These are phyloP conservation scores for Leucoma salicis DNA, from an alignment of 2,888 invertebrate genomes.

Conservation along the genomic window DNA sequence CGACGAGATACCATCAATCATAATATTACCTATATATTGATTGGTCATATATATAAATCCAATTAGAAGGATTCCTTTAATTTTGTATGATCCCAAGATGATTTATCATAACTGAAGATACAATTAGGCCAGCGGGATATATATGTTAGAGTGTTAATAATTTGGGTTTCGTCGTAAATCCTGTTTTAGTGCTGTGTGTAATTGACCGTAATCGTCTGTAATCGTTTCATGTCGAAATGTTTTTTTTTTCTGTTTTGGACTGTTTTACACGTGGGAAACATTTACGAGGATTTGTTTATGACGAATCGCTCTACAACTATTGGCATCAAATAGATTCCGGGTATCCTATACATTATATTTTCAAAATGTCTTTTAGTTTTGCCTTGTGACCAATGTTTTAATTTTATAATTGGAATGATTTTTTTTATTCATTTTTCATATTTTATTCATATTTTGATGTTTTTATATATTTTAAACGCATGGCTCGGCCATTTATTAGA, in stretches of 20 bases:
- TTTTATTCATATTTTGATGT: no score
- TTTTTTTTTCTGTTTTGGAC: slow-evolving; percentile 49
- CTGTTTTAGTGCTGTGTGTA: slow-evolving; percentile 58
- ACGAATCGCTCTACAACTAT: no score
- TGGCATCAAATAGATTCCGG: no score
- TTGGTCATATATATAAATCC: slow-evolving; percentile 75
- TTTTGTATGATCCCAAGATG: slow-evolving; percentile 64
- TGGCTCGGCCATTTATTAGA: no score
- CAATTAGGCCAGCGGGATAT: slow-evolving; percentile 62
- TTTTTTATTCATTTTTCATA: no score
- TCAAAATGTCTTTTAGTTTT: no score
- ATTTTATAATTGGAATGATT: no score
- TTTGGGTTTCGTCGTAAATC: slow-evolving; percentile 70
- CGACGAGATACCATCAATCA: slow-evolving; percentile 78
- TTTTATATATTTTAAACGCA: background rate
- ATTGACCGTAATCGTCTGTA: slow-evolving; percentile 61
- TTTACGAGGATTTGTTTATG: slow-evolving; percentile 32
- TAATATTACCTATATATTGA: slow-evolving; percentile 77
- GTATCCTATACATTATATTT: no score
- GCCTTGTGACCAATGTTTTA: no score
- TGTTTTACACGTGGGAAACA: slow-evolving; percentile 50
- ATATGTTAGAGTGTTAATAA: slow-evolving; percentile 59
- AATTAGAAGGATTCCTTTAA: slow-evolving; percentile 76
- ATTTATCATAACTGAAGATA: slow-evolving; percentile 63
- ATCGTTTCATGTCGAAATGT: slow-evolving; percentile 48